Conservation (phyloP, 2,888 invertebrate species). For the Muscina levida region DNA sequence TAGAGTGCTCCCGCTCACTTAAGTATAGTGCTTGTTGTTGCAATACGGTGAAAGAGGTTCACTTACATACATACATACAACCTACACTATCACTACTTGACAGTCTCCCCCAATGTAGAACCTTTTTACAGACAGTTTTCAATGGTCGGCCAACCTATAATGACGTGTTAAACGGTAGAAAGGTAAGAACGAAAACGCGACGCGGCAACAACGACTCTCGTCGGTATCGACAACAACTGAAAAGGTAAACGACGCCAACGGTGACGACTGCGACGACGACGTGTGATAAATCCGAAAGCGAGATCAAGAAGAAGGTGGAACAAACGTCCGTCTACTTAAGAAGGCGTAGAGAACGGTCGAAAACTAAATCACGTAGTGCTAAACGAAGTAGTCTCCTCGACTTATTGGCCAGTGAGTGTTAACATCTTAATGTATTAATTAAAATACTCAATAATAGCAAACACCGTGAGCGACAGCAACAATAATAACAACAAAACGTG, state of each 20-base stretch:
- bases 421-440: slow-evolving; percentile 18
- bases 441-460: no score
- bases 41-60: slow-evolving; percentile 40
- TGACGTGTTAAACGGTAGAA: slow-evolving; percentile 58
- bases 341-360: neutral
- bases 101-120: slow-evolving; percentile 37
- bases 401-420: slow-evolving; percentile 32
- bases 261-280: neutral
- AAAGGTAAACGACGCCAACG: neutral
- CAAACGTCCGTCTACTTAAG: no score
- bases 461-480: no score
- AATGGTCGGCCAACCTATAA: slow-evolving; percentile 52
- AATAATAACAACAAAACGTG: no score
- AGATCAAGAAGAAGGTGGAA: neutral
- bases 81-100: slow-evolving; percentile 31
- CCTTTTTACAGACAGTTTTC: slow-evolving; percentile 61
- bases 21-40: slow-evolving; percentile 18
- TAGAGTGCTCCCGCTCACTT: neutral
- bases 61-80: neutral
- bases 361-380: neutral
- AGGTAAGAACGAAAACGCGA: slow-evolving; percentile 34
- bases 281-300: neutral
- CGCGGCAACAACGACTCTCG: neutral
- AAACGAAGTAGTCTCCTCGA: neutral
- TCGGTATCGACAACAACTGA: neutral